Base-by-base conservation (phyloP, 1,140 invertebrate genomes). In the Atta colombica region DNA sequence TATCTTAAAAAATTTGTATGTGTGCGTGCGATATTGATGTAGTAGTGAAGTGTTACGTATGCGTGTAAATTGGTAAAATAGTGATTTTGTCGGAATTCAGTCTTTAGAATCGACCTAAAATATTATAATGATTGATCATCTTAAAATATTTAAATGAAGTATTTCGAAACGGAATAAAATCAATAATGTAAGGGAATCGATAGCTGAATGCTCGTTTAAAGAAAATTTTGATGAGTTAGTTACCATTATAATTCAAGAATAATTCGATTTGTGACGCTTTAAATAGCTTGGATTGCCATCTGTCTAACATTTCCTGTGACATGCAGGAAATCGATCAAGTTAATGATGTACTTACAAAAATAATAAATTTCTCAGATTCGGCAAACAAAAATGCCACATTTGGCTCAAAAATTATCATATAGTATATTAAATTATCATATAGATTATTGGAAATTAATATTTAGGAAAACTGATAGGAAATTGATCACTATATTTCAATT, bases 161-260 rank as follows among this genome's bases (percentile, higher is more conserved):
- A n/a, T 60, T 16, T 25, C 10, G n/a, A 31, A 1, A 16, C n/a
- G 25, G 16, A 39, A 60, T 84, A 77, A 77, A 74, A 55, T 65
- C 21, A 4, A 7, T 7, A 45, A 8, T 21, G 77, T 4, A 1
- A n/a, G 7, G 28, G 7, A 45, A 16, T 5, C 31, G 3, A 31
- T 72, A 72, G 55, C 58, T 88, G 51, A 28, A 28, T 53, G n/a
- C n/a, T 28, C 1, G 35, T 45, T 21, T 77, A 77, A 74, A 87
- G 58, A 75, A 31, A 31, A 77, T 77, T 90, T 65, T 16, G 25
- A 18, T 18, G 8, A n/a, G 21, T n/a, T 74, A 28, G 39, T 28
- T 75, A 68, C 61, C 49, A 78, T 90, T 82, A 85, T 60, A 63
- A 85, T 16, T 28, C n/a, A n/a, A 55, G 39, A 75, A 89, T 87